These are phyloP conservation scores for Campylomormyrus numenius DNA, from an alignment of 2,113 vertebrate genomes.

Conservation along the genomic window DNA sequence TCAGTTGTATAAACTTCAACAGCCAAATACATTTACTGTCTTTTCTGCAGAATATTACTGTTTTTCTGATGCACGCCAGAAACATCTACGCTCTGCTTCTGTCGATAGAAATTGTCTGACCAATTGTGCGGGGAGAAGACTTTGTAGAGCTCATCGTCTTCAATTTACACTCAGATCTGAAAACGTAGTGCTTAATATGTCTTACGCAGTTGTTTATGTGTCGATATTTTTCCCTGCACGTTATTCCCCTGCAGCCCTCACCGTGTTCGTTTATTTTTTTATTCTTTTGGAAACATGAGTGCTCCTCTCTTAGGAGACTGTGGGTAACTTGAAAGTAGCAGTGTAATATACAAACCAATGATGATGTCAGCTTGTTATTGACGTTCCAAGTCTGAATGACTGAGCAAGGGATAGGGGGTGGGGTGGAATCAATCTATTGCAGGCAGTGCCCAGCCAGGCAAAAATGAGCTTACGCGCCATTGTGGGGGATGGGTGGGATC, in stretches of 20 bases:
- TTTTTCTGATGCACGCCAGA: neutral
- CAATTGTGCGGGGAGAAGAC: neutral
- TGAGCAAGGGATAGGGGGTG: constrained; percentile 73
- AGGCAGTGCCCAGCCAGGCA: constrained; percentile 66
- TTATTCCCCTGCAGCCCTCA: neutral
- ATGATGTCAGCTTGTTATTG: constrained; percentile 89
- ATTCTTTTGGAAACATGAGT: constrained; percentile 28
- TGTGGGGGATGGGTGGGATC: constrained; percentile 63
- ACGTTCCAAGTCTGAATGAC: constrained; percentile 86
- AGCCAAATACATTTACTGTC: neutral
- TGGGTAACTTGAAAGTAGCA: constrained; percentile 60
- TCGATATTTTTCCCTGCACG: neutral
- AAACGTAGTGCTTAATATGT: neutral
- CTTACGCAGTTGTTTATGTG: neutral
- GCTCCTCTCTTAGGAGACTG: constrained; percentile 57
- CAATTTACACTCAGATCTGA: neutral
- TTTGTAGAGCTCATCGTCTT: neutral
- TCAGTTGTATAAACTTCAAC: neutral
- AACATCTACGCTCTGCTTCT: neutral
- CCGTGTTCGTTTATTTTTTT: constrained; percentile 25
- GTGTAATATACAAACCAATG: constrained; percentile 74
- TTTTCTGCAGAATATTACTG: neutral
- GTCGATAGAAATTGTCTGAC: neutral
- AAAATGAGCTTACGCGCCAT: constrained; percentile 59
- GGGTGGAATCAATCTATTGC: constrained; percentile 71